Percentiles rank a stretch among this genome's conserved stretches.
Conservation (phyloP, 1,140 invertebrate genomes). For the Danaus plexippus region DNA sequence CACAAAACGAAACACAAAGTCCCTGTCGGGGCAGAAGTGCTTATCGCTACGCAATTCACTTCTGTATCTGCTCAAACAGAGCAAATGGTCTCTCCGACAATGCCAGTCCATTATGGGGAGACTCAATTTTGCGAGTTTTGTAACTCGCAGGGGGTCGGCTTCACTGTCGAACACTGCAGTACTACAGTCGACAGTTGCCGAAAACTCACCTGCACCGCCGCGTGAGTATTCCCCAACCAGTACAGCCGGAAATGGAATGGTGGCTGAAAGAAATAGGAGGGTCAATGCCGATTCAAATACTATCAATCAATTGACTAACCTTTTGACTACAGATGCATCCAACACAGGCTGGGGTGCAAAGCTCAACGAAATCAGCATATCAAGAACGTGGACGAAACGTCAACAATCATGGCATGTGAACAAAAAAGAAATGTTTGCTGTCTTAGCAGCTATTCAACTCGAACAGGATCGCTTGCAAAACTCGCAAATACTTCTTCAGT, state of each 20-base stretch:
- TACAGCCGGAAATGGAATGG: constrained; percentile 12
- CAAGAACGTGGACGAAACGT: constrained; percentile 18
- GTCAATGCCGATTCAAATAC: constrained; percentile 21
- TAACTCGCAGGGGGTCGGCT: constrained; percentile 66
- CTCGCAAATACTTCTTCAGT: constrained; percentile 29
- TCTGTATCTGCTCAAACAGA: constrained; percentile 7
- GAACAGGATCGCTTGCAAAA: constrained; percentile 20
- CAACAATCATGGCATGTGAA: constrained; percentile 37
- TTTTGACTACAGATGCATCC: constrained; percentile 20
- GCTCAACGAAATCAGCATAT: constrained; percentile 14
- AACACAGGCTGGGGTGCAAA: constrained; percentile 18
- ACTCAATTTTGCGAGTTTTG: constrained; percentile 65
- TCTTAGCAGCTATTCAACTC: constrained; percentile 26
- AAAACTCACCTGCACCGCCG: constrained; percentile 3
- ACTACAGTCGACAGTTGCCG: constrained; percentile 23
- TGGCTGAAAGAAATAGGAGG: constrained; percentile 14
- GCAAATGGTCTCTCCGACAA: constrained; percentile 21
- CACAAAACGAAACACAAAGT: constrained; percentile 27
- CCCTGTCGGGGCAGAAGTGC: constrained; percentile 24
- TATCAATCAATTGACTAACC: constrained; percentile 16
- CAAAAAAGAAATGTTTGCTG: constrained; percentile 38
- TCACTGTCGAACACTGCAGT: constrained; percentile 27
- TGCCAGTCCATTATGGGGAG: constrained; percentile 18
- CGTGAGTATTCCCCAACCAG: constrained; percentile 1
- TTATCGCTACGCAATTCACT: constrained; percentile 19